These are phyloP conservation scores for Gallinago nigripennis DNA, from an alignment of 2,797 vertebrate species.

Conservation along the genomic window DNA sequence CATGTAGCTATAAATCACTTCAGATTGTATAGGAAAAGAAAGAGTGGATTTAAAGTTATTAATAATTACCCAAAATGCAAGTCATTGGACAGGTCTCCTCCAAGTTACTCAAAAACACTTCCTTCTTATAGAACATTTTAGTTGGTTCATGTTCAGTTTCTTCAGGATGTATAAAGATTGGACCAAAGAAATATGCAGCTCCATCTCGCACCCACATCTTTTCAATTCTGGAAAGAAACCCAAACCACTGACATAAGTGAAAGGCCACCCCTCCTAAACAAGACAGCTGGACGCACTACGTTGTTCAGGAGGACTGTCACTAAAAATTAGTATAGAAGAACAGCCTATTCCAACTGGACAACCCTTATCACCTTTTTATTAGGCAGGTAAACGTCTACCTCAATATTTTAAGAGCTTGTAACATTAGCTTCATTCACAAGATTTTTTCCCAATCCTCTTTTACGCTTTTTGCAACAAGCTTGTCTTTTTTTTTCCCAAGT, in stretches of 20 bases:
- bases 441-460: not conserved
- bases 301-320: not conserved
- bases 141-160: slow-evolving; percentile 98
- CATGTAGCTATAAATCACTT: not conserved
- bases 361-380: not conserved
- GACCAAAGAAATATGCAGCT: slow-evolving; percentile 95
- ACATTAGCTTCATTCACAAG: not conserved
- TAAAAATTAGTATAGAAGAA: not conserved
- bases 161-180: slow-evolving; percentile 97
- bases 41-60: not conserved
- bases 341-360: not conserved
- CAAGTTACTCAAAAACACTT: slow-evolving; percentile 96
- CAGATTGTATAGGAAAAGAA: not conserved
- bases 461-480: not conserved
- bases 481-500: not conserved
- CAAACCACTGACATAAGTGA: not conserved
- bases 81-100: slow-evolving; percentile 97
- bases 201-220: slow-evolving; percentile 98
- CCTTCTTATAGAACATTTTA: slow-evolving; percentile 99
- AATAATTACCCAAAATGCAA: slow-evolving; percentile 89
- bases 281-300: not conserved
- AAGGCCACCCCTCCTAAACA: not conserved
- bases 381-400: not conserved
- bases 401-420: not conserved
- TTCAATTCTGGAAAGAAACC: slow-evolving; percentile 85